Evolutionary conservation across 2,888 invertebrate species (phyloP), one percentile per base, ranked within the genome.

Genomic region (Oligia strigilis): DNA sequence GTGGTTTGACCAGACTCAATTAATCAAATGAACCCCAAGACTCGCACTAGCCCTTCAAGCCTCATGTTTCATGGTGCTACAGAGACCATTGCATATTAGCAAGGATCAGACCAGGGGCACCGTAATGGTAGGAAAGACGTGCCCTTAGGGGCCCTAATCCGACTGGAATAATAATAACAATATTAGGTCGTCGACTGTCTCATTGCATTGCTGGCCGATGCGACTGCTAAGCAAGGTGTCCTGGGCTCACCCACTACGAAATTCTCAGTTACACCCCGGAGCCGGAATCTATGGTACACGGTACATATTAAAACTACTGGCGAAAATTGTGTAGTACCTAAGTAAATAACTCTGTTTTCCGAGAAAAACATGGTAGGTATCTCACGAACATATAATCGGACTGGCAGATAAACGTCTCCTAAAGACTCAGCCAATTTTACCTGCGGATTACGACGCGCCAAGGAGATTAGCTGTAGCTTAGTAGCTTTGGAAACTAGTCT

Each of bases 341-440:
- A 23, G 6, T 55, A 13, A 60, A 36, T 8, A 71, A 23, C 14
- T 36, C 52, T 14, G 14, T 9, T 36, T 70, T 36, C 23, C 4
- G 14, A 14, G 8, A 40, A 71, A 55, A 36, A 75, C 13, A n/a
- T 36, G 9, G 11, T 23, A 4, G 1, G 8, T 23, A 6, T 29
- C 29, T 40, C 23, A 65, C 5, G 29, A 11, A n/a, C 11, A 0
- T 58, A 49, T 55, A 49, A 14, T 8, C n/a, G 4, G 49, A 6
- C n/a, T 58, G 29, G 13, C 8, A n/a, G 1, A 60, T 14, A 60
- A 76, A 55, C 36, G 55, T 77, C 8, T 17, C 8, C 5, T n/a
- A n/a, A 82, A 80, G 5, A 36, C 36, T 43, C 75, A 4, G 43
- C 76, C 82, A 82, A 82, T 62, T 62, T 76, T 17, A 76, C 67